These are phyloP conservation scores for Drosophila tanythrix DNA, from an alignment of 2,888 invertebrate species.

Conservation along the genomic window DNA sequence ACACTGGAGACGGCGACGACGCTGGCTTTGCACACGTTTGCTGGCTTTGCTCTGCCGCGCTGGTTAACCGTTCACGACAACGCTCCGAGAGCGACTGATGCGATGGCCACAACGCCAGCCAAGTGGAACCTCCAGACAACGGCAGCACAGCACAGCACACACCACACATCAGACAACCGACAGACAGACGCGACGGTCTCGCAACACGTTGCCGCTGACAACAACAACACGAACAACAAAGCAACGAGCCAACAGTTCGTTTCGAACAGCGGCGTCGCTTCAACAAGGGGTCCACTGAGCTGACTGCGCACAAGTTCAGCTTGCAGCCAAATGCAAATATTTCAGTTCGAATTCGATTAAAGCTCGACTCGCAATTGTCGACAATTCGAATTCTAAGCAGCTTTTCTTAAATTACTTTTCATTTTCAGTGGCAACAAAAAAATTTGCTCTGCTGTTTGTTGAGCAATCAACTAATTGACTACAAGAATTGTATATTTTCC, in stretches of 20 bases:
- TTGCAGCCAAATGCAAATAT: background rate
- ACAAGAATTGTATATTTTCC: background rate
- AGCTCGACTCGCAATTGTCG: background rate
- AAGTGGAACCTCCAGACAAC: conserved; percentile 42
- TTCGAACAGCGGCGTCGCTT: conserved; percentile 32
- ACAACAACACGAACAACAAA: conserved; percentile 16
- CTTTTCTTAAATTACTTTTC: background rate
- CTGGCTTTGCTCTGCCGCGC: conserved; percentile 51
- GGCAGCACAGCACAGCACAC: conserved; percentile 29
- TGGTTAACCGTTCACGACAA: conserved; percentile 82
- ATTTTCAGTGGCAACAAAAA: background rate
- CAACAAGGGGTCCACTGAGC: background rate
- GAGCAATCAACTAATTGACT: background rate
- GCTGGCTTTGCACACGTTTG: conserved; percentile 45
- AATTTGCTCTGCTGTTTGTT: background rate
- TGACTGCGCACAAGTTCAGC: background rate
- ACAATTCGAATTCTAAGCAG: background rate
- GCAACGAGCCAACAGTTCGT: conserved; percentile 19
- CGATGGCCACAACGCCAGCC: conserved; percentile 35
- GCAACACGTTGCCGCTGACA: conserved; percentile 55
- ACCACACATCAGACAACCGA: conserved; percentile 4
- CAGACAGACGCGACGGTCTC: conserved; percentile 20
- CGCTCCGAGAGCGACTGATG: conserved; percentile 84
- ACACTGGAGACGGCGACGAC: conserved; percentile 45
- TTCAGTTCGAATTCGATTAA: background rate